These are phyloP conservation scores for Etheostoma perlongum DNA, from an alignment of 2,797 vertebrate species.

Conservation along the genomic window DNA sequence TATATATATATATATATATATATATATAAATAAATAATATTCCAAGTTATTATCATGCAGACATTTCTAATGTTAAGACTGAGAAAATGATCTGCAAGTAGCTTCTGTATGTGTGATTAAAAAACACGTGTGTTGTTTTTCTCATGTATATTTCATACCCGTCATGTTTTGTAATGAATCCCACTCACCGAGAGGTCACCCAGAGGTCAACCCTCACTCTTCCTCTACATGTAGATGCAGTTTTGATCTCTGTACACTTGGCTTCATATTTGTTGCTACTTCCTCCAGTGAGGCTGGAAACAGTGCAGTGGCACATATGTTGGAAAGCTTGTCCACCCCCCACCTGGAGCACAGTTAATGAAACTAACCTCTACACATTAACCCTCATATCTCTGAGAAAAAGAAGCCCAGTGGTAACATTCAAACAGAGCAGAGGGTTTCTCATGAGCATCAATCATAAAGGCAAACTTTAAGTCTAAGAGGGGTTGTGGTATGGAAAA, in stretches of 20 bases:
- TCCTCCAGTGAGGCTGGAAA: constrained; percentile 26
- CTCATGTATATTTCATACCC: neutral
- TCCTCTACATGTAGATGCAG: neutral
- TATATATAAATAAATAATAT: neutral
- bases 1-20: neutral
- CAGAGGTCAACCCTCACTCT: neutral
- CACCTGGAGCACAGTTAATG: constrained; percentile 70
- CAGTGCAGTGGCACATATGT: constrained; percentile 60
- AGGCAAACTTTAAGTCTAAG: constrained; percentile 40
- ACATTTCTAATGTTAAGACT: neutral
- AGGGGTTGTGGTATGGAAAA: constrained; percentile 69
- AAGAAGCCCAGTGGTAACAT: constrained; percentile 61
- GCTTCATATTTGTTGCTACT: constrained; percentile 1
- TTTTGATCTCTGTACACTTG: neutral
- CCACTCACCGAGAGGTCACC: neutral
- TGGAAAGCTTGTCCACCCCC: constrained; percentile 68
- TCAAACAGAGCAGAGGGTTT: constrained; percentile 49
- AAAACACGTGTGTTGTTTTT: neutral
- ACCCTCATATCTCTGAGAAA: constrained; percentile 55
- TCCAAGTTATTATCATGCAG: neutral
- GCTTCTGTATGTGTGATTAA: neutral
- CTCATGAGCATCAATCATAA: constrained; percentile 73
- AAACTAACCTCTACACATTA: constrained; percentile 53
- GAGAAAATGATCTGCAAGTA: neutral
- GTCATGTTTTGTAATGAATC: neutral